Evolutionary conservation across 1,140 invertebrate species (phyloP).

Genomic region (Drosophila jambulina): DNA sequence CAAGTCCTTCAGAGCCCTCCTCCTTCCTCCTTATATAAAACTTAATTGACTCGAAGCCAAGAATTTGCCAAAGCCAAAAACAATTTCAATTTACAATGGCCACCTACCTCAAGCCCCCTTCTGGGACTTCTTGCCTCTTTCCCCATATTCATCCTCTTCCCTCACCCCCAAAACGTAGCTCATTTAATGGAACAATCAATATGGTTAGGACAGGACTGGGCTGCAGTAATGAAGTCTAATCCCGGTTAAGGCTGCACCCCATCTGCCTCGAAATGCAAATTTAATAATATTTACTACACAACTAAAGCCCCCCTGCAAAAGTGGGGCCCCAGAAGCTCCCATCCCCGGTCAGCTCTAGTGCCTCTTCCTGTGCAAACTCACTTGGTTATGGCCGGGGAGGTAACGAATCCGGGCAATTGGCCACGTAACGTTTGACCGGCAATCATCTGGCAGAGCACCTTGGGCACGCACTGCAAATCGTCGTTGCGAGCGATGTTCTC

Average conservation of each 20-base stretch:
- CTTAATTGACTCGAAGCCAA: constrained; percentile 73
- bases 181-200: constrained; percentile 79
- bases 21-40: constrained; percentile 58
- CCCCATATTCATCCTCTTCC: neutral
- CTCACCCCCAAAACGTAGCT: constrained; percentile 46
- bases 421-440: constrained; percentile 86
- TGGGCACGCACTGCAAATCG: constrained; percentile 91
- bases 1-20: constrained; percentile 21
- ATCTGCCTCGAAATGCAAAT: constrained; percentile 60
- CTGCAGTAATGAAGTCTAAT: constrained; percentile 77
- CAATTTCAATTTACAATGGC: constrained; percentile 74
- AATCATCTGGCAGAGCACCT: constrained; percentile 91
- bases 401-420: constrained; percentile 87
- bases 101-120: neutral
- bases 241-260: constrained; percentile 66
- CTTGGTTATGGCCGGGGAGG: constrained; percentile 89
- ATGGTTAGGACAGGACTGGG: constrained; percentile 43
- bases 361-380: constrained; percentile 85
- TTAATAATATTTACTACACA: constrained; percentile 75
- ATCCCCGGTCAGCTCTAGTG: neutral
- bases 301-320: constrained; percentile 55
- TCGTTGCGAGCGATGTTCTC: constrained; percentile 91
- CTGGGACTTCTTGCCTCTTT: neutral
- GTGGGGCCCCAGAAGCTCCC: neutral
- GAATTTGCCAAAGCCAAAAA: constrained; percentile 69